Evolutionary conservation across 2,888 invertebrate genomes (phyloP).

Genomic region (Drosophila dives): DNA sequence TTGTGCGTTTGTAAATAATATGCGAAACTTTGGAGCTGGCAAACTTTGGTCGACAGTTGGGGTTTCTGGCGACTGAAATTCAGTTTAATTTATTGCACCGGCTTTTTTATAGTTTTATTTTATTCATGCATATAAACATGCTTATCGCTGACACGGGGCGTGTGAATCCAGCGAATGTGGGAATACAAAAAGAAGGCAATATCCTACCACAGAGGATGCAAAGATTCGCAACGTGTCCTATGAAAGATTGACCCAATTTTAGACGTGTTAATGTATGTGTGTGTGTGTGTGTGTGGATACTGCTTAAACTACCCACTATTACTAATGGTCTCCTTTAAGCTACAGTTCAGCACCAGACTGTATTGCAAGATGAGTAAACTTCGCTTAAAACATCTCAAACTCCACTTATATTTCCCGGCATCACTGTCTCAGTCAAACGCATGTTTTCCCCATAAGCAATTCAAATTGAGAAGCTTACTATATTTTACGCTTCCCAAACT

Average conservation of each 20-base stretch:
- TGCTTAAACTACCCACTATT: constrained; percentile 18
- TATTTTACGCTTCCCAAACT: neutral
- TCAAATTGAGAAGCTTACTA: neutral
- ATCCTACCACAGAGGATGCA: constrained; percentile 55
- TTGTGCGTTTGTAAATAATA: constrained; percentile 63
- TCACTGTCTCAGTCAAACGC: neutral
- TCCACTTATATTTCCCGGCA: neutral
- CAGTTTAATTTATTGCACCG: constrained; percentile 56
- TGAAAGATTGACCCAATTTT: constrained; percentile 69
- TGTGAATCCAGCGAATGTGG: constrained; percentile 11
- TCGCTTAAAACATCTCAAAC: constrained; percentile 9
- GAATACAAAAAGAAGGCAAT: constrained; percentile 37
- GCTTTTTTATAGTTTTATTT: constrained; percentile 32
- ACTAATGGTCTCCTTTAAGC: constrained; percentile 59
- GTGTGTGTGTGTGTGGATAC: constrained; percentile 11
- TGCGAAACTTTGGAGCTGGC: constrained; percentile 51
- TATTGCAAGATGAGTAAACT: constrained; percentile 31
- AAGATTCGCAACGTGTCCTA: constrained; percentile 43
- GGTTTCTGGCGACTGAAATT: constrained; percentile 21
- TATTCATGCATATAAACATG: constrained; percentile 12
- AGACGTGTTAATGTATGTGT: constrained; percentile 5
- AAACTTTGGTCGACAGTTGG: constrained; percentile 40
- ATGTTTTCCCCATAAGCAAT: neutral
- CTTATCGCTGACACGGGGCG: constrained; percentile 26
- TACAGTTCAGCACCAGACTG: constrained; percentile 22